Percentiles rank a stretch among this genome's conserved stretches.
These are phyloP conservation scores for Cepaea nemoralis DNA, from an alignment of 1,140 invertebrate genomes.

Conservation along the genomic window DNA sequence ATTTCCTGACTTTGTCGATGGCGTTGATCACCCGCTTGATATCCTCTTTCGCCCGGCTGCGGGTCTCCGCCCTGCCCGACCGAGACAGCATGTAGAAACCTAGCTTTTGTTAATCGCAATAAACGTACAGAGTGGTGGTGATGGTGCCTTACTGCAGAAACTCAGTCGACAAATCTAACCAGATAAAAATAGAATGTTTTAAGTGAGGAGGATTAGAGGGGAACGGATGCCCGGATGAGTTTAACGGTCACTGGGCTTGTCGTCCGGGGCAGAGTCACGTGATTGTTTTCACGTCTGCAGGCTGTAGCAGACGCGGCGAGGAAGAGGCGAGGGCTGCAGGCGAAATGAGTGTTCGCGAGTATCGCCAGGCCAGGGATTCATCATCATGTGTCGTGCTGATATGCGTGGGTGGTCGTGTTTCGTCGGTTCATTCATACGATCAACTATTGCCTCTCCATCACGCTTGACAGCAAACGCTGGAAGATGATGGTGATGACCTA, in stretches of 20 bases:
- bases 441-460: too few relatives aligned
- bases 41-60: slow-evolving; percentile 98
- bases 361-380: too few relatives aligned
- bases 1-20: slow-evolving; percentile 97
- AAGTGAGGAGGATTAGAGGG: slow-evolving; percentile 42
- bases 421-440: too few relatives aligned
- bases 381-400: too few relatives aligned
- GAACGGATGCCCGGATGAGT: slow-evolving; percentile 44
- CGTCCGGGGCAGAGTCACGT: neutral
- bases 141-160: neutral
- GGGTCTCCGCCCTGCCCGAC: slow-evolving; percentile 92
- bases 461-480: too few relatives aligned
- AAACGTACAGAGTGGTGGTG: slow-evolving; percentile 14
- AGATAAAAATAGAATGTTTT: slow-evolving; percentile 28
- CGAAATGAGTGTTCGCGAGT: too few relatives aligned
- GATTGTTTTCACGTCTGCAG: neutral
- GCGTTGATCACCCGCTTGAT: slow-evolving; percentile 98
- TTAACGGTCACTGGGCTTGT: neutral
- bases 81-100: slow-evolving; percentile 83
- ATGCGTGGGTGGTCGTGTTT: too few relatives aligned
- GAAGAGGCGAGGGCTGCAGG: too few relatives aligned
- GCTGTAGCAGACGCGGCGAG: too few relatives aligned
- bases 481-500: too few relatives aligned
- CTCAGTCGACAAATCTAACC: neutral
- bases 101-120: slow-evolving; percentile 48